phyloP scores from a whole-genome alignment of 1,140 invertebrate genomes.

The Belonocnema kinseyi region DNA sequence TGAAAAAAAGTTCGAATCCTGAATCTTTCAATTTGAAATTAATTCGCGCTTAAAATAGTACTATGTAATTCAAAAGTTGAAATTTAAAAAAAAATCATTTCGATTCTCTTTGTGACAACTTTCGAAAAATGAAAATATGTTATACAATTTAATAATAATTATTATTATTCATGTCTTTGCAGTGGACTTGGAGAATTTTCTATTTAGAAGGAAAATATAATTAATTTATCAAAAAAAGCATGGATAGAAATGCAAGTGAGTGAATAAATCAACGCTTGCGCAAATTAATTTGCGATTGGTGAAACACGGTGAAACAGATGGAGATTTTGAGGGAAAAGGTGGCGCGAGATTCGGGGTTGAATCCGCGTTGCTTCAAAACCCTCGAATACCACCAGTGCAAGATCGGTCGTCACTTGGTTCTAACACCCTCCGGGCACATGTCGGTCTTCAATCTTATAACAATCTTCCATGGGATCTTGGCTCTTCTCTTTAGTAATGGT shows the following conservation, averaged over 20 bases:
- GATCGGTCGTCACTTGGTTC: constrained; percentile 52
- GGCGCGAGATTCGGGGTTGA: constrained; percentile 56
- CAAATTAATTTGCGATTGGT: constrained; percentile 47
- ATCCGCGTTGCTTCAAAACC: constrained; percentile 55
- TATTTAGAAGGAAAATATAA: background rate
- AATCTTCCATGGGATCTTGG: constrained; percentile 52
- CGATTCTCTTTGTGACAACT: no score
- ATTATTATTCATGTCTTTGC: background rate
- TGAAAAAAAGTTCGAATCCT: no score
- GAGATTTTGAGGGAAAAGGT: constrained; percentile 45
- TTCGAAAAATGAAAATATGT: no score
- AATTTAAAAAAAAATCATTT: no score
- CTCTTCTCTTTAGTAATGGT: constrained; percentile 51
- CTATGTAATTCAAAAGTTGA: no score
- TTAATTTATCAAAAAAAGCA: background rate
- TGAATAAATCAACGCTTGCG: constrained; percentile 49
- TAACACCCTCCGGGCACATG: constrained; percentile 52
- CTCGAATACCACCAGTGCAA: constrained; percentile 50
- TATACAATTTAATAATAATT: no score
- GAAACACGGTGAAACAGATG: constrained; percentile 9
- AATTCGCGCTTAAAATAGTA: no score
- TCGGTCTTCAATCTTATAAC: constrained; percentile 47
- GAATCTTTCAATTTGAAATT: no score
- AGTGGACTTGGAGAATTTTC: background rate
- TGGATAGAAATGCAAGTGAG: background rate